A percentile compares a stretch with the other conserved stretches of the same genome.
Evolutionary conservation across 2,888 invertebrate genomes (phyloP).

Genomic region (Gari tellinella): DNA sequence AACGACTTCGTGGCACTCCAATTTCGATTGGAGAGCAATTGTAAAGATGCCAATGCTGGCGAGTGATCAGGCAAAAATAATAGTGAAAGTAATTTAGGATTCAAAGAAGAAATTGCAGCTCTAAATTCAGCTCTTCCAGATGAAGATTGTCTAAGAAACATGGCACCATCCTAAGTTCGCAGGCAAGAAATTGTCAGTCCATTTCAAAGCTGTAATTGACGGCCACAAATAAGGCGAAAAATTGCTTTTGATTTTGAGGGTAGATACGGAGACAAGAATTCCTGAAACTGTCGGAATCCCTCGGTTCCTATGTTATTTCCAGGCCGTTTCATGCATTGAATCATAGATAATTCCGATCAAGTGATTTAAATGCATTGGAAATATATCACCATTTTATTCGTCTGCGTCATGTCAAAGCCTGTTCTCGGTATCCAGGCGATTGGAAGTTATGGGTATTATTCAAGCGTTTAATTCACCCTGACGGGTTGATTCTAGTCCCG

Average conservation of each 20-base stretch:
- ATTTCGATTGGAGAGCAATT: too few relatives aligned
- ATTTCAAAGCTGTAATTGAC: constrained; percentile 16
- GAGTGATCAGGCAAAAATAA: too few relatives aligned
- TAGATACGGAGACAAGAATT: not conserved
- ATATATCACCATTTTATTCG: constrained; percentile 44
- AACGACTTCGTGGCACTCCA: too few relatives aligned
- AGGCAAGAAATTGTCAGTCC: too few relatives aligned
- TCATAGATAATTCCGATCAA: constrained; percentile 30
- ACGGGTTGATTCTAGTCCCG: constrained; percentile 49
- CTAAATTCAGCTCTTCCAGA: too few relatives aligned
- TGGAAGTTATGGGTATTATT: constrained; percentile 16
- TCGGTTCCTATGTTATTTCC: constrained; percentile 30
- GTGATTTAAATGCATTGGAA: constrained; percentile 56
- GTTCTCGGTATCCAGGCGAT: constrained; percentile 36
- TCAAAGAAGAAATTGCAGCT: too few relatives aligned
- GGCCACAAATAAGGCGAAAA: constrained; percentile 37
- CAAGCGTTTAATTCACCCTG: constrained; percentile 60
- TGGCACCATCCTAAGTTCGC: too few relatives aligned
- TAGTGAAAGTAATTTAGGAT: too few relatives aligned
- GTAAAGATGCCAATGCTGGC: too few relatives aligned
- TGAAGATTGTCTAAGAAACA: too few relatives aligned
- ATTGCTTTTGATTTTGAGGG: constrained; percentile 24
- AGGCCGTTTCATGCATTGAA: constrained; percentile 47
- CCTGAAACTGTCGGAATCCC: too few relatives aligned
- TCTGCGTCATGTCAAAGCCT: constrained; percentile 44